These are phyloP conservation scores for Sminthurinus signatus DNA, from an alignment of 1,140 invertebrate genomes.

Conservation along the genomic window DNA sequence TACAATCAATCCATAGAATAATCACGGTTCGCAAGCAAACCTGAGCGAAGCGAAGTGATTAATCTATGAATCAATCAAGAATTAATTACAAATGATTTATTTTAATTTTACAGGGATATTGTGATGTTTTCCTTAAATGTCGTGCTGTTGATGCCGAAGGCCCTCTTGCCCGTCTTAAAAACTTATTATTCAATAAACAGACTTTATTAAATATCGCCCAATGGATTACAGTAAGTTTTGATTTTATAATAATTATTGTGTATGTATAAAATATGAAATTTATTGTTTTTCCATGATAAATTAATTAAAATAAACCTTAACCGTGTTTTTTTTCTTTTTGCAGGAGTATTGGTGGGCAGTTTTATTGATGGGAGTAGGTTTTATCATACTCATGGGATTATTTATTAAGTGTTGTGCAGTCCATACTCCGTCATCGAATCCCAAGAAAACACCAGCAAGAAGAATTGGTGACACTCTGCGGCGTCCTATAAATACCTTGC, in stretches of 20 bases:
- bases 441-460: slow-evolving; percentile 78
- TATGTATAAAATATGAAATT: not conserved
- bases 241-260: not conserved
- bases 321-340: slow-evolving; percentile 41
- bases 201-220: slow-evolving; percentile 77
- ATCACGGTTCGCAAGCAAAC: too few relatives aligned
- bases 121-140: slow-evolving; percentile 97
- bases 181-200: slow-evolving; percentile 86
- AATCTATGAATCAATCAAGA: too few relatives aligned
- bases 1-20: too few relatives aligned
- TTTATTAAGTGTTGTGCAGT: slow-evolving; percentile 99
- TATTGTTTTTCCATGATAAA: not conserved
- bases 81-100: too few relatives aligned
- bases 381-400: slow-evolving; percentile 93
- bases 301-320: slow-evolving; percentile 20
- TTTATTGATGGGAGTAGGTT: slow-evolving; percentile 77
- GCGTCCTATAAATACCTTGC: slow-evolving; percentile 78
- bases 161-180: slow-evolving; percentile 91
- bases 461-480: slow-evolving; percentile 79
- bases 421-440: slow-evolving; percentile 96
- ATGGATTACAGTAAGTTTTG: slow-evolving; percentile 69
- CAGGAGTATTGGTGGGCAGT: slow-evolving; percentile 97
- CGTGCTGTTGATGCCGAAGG: slow-evolving; percentile 96
- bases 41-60: too few relatives aligned
- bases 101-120: slow-evolving; percentile 70